phyloP scores from a whole-genome alignment of 2,888 invertebrate genomes.

The Andrena bicolor region DNA sequence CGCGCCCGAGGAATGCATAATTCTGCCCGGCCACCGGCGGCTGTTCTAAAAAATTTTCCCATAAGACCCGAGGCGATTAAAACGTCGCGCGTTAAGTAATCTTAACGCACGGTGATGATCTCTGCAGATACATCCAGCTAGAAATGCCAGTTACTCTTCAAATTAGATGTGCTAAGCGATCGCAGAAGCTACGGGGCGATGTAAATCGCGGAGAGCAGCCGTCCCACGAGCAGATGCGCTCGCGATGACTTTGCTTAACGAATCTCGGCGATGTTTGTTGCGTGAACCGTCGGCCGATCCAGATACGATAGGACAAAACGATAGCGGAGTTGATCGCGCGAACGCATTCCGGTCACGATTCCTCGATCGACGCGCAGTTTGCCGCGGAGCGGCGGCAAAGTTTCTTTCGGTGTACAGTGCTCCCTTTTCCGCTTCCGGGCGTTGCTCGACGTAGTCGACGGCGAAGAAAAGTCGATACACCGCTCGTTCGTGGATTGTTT shows the following conservation, averaged over 20 bases:
- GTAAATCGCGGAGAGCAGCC: neutral
- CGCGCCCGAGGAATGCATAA: neutral
- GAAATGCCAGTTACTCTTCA: too few relatives aligned
- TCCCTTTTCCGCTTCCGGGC: constrained; percentile 5
- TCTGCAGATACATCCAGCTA: too few relatives aligned
- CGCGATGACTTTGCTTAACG: constrained; percentile 1
- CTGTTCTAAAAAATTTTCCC: neutral
- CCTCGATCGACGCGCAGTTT: constrained; percentile 7
- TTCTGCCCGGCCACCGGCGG: too few relatives aligned
- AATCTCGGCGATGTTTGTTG: neutral
- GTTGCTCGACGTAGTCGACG: neutral
- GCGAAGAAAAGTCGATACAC: constrained; percentile 17
- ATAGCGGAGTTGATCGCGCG: neutral
- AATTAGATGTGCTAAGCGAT: too few relatives aligned
- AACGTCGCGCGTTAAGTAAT: too few relatives aligned
- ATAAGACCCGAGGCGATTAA: neutral
- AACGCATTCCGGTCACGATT: constrained; percentile 18
- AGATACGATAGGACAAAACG: neutral
- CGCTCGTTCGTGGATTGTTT: constrained; percentile 57
- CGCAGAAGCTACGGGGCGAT: too few relatives aligned
- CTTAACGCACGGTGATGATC: too few relatives aligned
- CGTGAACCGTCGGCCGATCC: neutral
- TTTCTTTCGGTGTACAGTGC: neutral
- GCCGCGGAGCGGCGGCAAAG: constrained; percentile 3
- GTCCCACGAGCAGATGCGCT: neutral